phyloP scores from a whole-genome alignment of 2,797 vertebrate genomes.

The Alca torda region DNA sequence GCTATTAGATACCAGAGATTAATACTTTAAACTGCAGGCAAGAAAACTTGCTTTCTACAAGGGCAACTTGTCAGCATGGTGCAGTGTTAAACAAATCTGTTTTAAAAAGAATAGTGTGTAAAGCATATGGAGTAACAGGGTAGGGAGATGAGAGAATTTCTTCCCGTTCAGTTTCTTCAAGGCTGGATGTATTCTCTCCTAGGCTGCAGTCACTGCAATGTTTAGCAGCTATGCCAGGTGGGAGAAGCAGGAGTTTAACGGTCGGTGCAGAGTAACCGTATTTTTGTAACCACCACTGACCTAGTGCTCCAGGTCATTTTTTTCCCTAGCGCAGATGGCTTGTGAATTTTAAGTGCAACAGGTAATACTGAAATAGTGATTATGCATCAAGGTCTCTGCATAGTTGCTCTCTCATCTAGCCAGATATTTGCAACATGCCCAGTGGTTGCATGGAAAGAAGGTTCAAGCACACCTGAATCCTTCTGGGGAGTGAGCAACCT shows the following conservation, averaged over 20 bases:
- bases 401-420: not conserved
- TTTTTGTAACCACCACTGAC: not conserved
- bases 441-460: not conserved
- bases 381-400: not conserved
- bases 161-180: not conserved
- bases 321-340: not conserved
- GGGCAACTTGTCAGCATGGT: not conserved
- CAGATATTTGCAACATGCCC: not conserved
- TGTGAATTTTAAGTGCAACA: not conserved
- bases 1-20: not conserved
- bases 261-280: not conserved
- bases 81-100: not conserved
- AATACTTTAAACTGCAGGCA: not conserved
- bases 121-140: not conserved
- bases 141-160: not conserved
- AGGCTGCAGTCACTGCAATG: not conserved
- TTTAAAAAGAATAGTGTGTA: not conserved
- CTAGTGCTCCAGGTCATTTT: not conserved
- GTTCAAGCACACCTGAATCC: not conserved
- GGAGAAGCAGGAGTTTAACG: not conserved
- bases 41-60: not conserved
- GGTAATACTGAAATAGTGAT: not conserved
- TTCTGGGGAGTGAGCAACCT: not conserved
- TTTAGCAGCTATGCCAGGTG: not conserved
- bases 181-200: not conserved